Percentiles rank a stretch among this genome's conserved stretches.
Evolutionary conservation across 2,888 invertebrate genomes (phyloP).

Genomic region (Tipula helvola): DNA sequence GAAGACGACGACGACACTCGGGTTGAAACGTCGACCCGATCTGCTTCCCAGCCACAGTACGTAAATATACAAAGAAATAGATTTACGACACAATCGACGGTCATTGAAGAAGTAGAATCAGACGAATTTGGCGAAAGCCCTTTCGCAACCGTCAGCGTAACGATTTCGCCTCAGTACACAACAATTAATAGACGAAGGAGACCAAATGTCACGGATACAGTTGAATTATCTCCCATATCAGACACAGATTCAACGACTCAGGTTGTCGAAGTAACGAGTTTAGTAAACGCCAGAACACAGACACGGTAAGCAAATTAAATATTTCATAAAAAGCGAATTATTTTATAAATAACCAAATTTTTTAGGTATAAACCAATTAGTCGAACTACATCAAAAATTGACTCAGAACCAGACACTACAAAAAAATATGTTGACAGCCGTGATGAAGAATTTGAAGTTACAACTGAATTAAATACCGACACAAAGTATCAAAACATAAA

Average conservation of each 20-base stretch:
- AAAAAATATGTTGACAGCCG: not conserved
- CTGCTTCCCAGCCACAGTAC: conserved; percentile 44
- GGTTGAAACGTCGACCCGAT: conserved; percentile 17
- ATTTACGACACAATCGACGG: conserved; percentile 33
- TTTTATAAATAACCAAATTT: not conserved
- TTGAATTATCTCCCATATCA: not conserved
- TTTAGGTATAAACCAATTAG: not conserved
- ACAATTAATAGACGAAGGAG: conserved; percentile 4
- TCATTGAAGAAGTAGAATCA: conserved; percentile 14
- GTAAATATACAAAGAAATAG: conserved; percentile 57
- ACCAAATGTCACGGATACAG: not conserved
- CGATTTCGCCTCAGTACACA: conserved; percentile 8
- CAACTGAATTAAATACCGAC: not conserved
- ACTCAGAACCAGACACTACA: not conserved
- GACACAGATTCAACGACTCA: not conserved
- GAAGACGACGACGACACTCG: conserved; percentile 16
- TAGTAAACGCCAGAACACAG: not conserved
- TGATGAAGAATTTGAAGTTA: not conserved
- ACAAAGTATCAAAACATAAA: not conserved
- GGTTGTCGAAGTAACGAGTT: not conserved
- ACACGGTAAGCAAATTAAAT: not conserved
- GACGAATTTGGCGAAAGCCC: not conserved
- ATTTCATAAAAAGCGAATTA: too few species aligned
- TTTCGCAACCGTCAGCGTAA: not conserved
- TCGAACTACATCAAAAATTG: not conserved